Conservation (phyloP, 2,888 invertebrate species). For the Trimorus sp. region DNA sequence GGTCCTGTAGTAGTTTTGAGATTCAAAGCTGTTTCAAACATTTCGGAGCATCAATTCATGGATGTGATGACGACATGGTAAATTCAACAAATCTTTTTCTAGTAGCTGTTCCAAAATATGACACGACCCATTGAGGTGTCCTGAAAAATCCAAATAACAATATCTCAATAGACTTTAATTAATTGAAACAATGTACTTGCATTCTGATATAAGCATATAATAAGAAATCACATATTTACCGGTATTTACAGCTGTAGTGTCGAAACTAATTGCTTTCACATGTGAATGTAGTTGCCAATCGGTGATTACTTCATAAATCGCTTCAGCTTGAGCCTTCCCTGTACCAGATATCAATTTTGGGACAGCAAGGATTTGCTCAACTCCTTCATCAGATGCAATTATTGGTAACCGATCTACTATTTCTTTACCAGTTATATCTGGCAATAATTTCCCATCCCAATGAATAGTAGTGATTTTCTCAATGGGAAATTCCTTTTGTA, state of each 20-base stretch:
- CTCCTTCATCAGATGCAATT: conserved; percentile 37
- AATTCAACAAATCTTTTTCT: not conserved
- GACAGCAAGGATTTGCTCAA: conserved; percentile 57
- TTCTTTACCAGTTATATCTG: conserved; percentile 35
- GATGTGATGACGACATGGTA: not conserved
- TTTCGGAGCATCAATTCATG: not conserved
- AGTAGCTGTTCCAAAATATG: not conserved
- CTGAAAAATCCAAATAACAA: not conserved
- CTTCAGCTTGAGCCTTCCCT: too few species aligned
- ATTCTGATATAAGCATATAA: too few species aligned
- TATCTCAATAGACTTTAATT: not conserved
- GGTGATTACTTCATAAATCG: too few species aligned
- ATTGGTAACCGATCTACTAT: conserved; percentile 51
- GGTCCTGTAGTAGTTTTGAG: not conserved
- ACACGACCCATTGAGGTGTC: not conserved
- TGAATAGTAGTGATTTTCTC: conserved; percentile 2
- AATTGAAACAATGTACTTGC: not conserved
- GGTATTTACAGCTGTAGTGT: too few species aligned
- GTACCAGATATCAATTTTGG: conserved; percentile 40
- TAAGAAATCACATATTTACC: too few species aligned
- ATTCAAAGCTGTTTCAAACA: not conserved
- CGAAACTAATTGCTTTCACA: too few species aligned
- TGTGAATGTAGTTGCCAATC: too few species aligned
- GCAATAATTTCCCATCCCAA: conserved; percentile 59
- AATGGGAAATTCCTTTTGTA: not conserved